Base-by-base conservation (phyloP, 1,140 invertebrate genomes). In the Sitobion miscanthi region DNA sequence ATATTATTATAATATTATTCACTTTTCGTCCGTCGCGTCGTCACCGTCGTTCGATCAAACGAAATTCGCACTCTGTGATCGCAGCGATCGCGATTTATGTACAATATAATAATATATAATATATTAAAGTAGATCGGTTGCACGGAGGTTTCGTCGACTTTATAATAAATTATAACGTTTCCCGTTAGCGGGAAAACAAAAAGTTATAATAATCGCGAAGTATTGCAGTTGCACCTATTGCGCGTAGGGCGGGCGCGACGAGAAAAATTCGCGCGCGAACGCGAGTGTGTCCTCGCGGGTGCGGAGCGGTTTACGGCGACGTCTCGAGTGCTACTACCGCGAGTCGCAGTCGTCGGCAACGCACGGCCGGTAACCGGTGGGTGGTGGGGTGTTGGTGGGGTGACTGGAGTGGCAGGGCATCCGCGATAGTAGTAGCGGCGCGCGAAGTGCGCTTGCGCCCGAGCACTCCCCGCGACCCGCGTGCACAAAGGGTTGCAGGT, bases 401-500 rank as follows among this genome's bases (percentile, higher is more conserved):
- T n/a, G 54, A 7, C 54, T 25, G 45, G 42, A 42, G 25, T 9
- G 38, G 89, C 14, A 90, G 89, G 21, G n/a, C 17, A 30, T 38
- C 11, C 38, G 57, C 42, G 54, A 90, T 62, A 62, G 54, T 57
- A 54, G 88, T 62, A 90, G 52, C 21, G 17, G n/a, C 30, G 57
- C 21, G 87, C 35, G 35, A 57, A 90, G 52, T 90, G 88, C 88
- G 88, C 88, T 54, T 62, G 88, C 88, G 88, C 25, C 54, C 23
- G 88, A 35, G 5, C 35, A 45, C 52, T 89, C 49, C 38, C 83
- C 62, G 62, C 62, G 62, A 35, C 62, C 49, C 87, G 52, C 49
- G 21, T 49, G 35, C 87, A 45, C n/a, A 90, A 90, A 90, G 88
- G 88, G 88, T 90, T 90, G 88, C 57, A 90, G 62, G 62, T 77